phyloP scores from a whole-genome alignment of 2,888 invertebrate species.

The Leptopilina syphax region DNA sequence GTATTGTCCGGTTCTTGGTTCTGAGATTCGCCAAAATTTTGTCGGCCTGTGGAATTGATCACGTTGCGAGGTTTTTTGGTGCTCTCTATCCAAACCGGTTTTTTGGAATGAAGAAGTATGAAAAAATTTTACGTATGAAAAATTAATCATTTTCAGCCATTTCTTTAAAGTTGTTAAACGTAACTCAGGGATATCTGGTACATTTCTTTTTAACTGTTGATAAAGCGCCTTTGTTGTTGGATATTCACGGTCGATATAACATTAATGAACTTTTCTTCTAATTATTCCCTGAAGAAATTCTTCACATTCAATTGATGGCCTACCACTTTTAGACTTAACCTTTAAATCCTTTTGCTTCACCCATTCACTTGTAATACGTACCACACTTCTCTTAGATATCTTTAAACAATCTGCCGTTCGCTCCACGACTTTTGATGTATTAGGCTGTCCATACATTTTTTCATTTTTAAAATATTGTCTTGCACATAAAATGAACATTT shows the following conservation, averaged over 20 bases:
- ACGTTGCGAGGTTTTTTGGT: neutral
- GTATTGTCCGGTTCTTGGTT: no score
- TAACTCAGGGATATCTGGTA: neutral
- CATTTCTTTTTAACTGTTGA: neutral
- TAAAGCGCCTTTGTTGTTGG: neutral
- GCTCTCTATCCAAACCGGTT: neutral
- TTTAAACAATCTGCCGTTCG: neutral
- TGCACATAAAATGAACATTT: neutral
- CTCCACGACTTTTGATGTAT: neutral
- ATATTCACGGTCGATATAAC: neutral
- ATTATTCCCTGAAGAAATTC: neutral
- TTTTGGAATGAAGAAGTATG: no score
- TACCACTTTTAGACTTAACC: neutral
- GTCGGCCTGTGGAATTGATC: no score
- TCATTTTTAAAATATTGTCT: neutral
- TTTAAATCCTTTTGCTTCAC: neutral
- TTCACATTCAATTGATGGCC: neutral
- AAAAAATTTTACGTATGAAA: neutral
- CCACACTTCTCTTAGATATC: neutral
- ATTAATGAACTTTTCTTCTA: neutral
- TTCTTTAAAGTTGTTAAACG: neutral
- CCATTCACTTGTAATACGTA: neutral
- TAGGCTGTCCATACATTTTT: neutral
- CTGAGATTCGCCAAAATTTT: no score
- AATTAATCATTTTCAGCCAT: neutral